Evolutionary conservation across 1,140 invertebrate genomes (phyloP).

Genomic region (Drosophila funebris): DNA sequence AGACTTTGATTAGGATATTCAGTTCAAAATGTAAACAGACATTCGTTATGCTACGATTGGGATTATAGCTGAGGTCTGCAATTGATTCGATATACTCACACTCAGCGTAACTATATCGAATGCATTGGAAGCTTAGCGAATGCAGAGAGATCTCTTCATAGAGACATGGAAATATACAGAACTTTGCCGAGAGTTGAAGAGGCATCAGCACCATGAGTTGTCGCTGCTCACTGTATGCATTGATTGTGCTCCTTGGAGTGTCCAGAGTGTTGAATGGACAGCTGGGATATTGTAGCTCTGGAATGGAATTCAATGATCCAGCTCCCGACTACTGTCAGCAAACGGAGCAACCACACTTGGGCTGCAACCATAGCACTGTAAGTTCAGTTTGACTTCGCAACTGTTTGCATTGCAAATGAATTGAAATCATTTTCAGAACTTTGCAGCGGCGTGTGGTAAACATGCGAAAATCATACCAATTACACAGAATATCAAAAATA

Average conservation of each 20-base stretch:
- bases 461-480: neutral
- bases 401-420: too few relatives aligned
- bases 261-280: too few relatives aligned
- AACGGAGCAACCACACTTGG: slow-evolving; percentile 7
- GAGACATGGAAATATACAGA: too few relatives aligned
- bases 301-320: neutral
- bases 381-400: neutral
- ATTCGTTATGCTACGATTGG: too few relatives aligned
- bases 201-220: too few relatives aligned
- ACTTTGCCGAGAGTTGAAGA: too few relatives aligned
- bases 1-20: neutral
- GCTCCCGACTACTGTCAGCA: neutral
- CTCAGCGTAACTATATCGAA: neutral
- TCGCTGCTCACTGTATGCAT: neutral
- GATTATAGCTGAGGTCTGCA: too few relatives aligned
- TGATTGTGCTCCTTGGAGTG: neutral
- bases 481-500: neutral
- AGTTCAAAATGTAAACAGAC: neutral
- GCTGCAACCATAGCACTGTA: neutral
- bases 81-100: too few relatives aligned
- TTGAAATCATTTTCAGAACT: neutral
- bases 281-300: too few relatives aligned
- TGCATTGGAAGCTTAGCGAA: neutral
- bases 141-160: too few relatives aligned
- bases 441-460: neutral